Evolutionary conservation across 2,113 vertebrate species (phyloP).

Genomic region (Telmatochromis sp.): DNA sequence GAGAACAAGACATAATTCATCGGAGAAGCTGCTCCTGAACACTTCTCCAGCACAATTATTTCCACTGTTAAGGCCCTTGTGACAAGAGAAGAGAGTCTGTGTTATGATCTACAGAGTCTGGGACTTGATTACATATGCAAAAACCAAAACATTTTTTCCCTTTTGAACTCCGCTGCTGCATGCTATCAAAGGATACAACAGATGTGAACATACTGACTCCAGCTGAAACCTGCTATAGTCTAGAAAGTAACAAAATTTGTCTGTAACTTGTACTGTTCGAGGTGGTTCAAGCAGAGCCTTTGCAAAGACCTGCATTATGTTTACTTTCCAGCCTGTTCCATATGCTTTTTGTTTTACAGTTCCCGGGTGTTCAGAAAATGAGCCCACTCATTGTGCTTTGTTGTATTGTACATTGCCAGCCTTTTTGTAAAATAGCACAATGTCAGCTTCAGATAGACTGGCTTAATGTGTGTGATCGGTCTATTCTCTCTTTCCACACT

Average conservation of each 20-base stretch:
- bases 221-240: not conserved
- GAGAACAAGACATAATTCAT: not conserved
- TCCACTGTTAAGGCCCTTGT: not conserved
- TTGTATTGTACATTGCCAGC: not conserved
- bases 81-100: not conserved
- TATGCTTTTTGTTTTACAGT: not conserved
- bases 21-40: not conserved
- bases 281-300: not conserved
- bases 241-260: not conserved
- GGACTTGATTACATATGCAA: not conserved
- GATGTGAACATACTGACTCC: not conserved
- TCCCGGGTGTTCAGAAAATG: not conserved
- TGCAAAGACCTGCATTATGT: not conserved
- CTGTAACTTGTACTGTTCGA: not conserved
- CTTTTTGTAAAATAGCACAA: not conserved
- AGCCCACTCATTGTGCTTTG: not conserved
- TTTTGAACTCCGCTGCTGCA: not conserved
- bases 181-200: not conserved
- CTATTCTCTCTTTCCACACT: not conserved
- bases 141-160: not conserved
- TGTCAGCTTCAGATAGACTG: not conserved
- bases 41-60: not conserved
- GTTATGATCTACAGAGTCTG: not conserved
- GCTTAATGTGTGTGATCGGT: not conserved
- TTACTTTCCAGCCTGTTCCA: not conserved